Evolutionary conservation across 2,113 vertebrate genomes (phyloP).

Genomic region (Gasterosteus nipponicus): DNA sequence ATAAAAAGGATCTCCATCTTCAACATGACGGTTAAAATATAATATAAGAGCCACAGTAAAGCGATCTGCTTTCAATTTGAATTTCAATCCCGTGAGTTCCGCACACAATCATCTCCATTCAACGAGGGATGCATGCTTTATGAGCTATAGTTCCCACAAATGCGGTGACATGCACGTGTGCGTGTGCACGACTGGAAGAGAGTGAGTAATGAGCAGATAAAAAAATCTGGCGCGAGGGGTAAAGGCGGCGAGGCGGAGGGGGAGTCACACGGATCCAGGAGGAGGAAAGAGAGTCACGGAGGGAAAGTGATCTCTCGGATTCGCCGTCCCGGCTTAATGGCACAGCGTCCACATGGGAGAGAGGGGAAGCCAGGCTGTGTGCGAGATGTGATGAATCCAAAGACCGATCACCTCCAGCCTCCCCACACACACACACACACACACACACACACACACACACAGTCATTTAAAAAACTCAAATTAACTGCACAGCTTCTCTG

Average conservation of each 20-base stretch:
- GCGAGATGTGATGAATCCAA: conserved; percentile 64
- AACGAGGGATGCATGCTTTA: conserved; percentile 38
- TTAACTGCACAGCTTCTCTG: conserved; percentile 43
- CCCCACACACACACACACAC: conserved; percentile 16
- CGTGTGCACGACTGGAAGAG: conserved; percentile 1
- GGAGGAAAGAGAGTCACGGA: conserved; percentile 28
- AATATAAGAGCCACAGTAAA: conserved; percentile 4
- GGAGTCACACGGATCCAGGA: conserved; percentile 26
- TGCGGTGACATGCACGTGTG: conserved; percentile 8
- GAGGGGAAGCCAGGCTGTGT: conserved; percentile 45
- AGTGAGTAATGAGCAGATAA: conserved; percentile 39
- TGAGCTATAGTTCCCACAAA: conserved; percentile 37
- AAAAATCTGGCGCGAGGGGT: conserved; percentile 28
- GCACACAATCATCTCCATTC: conserved; percentile 22
- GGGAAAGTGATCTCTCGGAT: conserved; percentile 56
- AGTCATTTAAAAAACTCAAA: conserved; percentile 37
- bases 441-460: conserved; percentile 21
- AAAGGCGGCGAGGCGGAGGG: conserved; percentile 34
- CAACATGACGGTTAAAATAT: neutral
- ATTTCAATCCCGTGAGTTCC: conserved; percentile 32
- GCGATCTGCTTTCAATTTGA: conserved; percentile 38
- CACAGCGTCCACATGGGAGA: conserved; percentile 63
- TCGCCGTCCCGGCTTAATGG: conserved; percentile 67
- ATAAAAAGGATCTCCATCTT: neutral
- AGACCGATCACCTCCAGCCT: conserved; percentile 64